Conservation (phyloP, 2,113 vertebrate genomes). For the Nesoenas mayeri region DNA sequence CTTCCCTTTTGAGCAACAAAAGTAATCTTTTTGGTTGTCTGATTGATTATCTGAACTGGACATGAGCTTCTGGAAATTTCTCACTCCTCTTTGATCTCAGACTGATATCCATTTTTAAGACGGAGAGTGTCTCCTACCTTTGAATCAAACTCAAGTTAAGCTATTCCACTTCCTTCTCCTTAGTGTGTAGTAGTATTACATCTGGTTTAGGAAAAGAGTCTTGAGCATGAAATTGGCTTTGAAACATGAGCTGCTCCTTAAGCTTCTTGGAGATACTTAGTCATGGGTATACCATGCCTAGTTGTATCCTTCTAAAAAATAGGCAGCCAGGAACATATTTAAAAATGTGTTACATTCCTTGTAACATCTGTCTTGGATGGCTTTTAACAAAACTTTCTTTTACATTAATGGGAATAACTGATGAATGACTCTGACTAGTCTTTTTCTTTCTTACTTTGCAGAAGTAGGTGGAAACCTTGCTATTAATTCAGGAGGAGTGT, state of each 20-base stretch:
- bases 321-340: background rate
- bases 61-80: background rate
- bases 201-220: background rate
- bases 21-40: background rate
- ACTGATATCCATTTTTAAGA: background rate
- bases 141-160: background rate
- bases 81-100: background rate
- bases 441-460: background rate
- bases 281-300: background rate
- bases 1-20: background rate
- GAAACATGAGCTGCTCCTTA: background rate
- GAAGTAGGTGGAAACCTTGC: background rate
- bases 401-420: background rate
- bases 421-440: background rate
- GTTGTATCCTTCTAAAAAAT: background rate
- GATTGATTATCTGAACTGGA: background rate
- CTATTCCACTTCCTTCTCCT: background rate
- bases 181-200: background rate
- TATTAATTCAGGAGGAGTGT: background rate
- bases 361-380: background rate
- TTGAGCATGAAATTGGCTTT: background rate
- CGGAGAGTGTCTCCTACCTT: background rate
- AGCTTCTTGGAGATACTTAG: background rate
- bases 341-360: background rate
- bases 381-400: background rate